Evolutionary conservation across 2,113 vertebrate genomes (phyloP), one percentile per base, ranked within the genome.

Genomic region (Notarius quadriscutis): DNA sequence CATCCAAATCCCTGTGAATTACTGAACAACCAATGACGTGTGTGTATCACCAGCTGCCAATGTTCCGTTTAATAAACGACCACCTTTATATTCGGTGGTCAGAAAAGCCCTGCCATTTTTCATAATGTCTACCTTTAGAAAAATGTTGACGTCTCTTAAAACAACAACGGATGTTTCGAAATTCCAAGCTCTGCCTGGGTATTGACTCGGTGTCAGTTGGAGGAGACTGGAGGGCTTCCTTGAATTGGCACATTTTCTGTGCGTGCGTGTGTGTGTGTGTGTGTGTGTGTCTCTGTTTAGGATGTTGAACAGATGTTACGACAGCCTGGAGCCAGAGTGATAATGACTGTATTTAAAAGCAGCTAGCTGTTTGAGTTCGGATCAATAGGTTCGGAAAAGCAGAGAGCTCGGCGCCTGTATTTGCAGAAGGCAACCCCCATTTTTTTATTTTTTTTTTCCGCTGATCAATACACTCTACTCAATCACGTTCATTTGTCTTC

Each of bases 401-500:
- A 41, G 55, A 84, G 27, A 60, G 82, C 75, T 9, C 67, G 62
- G 83, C 67, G 57, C 67, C 84, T 80, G 65, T 15, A 63, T 88
- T 81, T 86, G 60, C 58, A 51, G 14, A 77, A 81, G 84, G 67
- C 57, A 34, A 83, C 85, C 87, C 89, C 27, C 90, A 15, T 78
- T 53, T 78, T 75, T 60, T 11, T 0, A 8, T 30, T 69, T 11
- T 15, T 30, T 71, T 17, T 89, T 89, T 87, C 80, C 71, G 25
- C 80, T 80, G 75, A 91, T 92, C 91, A 74, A 91, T 91, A 90
- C 82, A 1, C 75, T 75, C 77, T 51, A 85, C 84, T 92, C 87
- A 89, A 80, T 91, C 89, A 90, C 53, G 79, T 87, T 84, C 83
- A 89, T 92, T 87, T 87, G 84, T 91, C 89, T 89, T 89, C 80